Evolutionary conservation across 30 jellyfish, hydroid and myxozoan genomes (phyloP).

Genomic region (Aurelia sp.): DNA sequence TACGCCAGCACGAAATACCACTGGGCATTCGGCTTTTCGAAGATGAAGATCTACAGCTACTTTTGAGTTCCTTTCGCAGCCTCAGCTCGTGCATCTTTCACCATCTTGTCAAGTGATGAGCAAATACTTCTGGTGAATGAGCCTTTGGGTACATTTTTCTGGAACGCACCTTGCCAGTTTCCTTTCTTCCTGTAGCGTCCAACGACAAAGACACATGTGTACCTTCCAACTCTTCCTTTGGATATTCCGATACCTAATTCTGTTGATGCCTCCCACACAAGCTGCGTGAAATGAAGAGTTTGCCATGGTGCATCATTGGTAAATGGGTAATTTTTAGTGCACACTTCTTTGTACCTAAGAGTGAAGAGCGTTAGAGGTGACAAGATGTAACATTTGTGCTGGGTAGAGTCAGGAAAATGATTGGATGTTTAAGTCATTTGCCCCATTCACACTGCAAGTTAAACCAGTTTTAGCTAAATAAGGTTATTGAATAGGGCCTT

Average conservation of each 20-base stretch:
- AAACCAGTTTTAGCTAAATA: too few species aligned
- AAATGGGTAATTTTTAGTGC: neutral
- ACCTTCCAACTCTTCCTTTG: constrained; percentile 52
- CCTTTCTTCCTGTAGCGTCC: constrained; percentile 90
- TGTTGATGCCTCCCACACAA: constrained; percentile 89
- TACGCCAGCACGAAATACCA: too few species aligned
- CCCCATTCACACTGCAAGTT: too few species aligned
- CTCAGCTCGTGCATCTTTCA: neutral
- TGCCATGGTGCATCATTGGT: too few species aligned
- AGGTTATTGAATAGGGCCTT: too few species aligned
- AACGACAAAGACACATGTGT: constrained; percentile 85
- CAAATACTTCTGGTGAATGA: constrained; percentile 46
- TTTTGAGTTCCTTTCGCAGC: too few species aligned
- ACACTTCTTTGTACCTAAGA: constrained; percentile 54
- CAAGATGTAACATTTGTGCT: too few species aligned
- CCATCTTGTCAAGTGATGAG: constrained; percentile 45
- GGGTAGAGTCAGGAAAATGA: too few species aligned
- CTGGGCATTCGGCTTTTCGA: too few species aligned
- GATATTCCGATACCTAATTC: constrained; percentile 92
- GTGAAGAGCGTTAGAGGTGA: too few species aligned
- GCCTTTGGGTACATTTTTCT: constrained; percentile 88
- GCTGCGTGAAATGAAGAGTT: constrained; percentile 82
- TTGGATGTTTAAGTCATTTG: too few species aligned
- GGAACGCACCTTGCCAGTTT: constrained; percentile 40
- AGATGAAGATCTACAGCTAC: too few species aligned